A percentile compares a stretch with the other conserved stretches of the same genome.
Conservation (phyloP, 2,113 vertebrate species). For the Oncorhynchus gorbuscha region DNA sequence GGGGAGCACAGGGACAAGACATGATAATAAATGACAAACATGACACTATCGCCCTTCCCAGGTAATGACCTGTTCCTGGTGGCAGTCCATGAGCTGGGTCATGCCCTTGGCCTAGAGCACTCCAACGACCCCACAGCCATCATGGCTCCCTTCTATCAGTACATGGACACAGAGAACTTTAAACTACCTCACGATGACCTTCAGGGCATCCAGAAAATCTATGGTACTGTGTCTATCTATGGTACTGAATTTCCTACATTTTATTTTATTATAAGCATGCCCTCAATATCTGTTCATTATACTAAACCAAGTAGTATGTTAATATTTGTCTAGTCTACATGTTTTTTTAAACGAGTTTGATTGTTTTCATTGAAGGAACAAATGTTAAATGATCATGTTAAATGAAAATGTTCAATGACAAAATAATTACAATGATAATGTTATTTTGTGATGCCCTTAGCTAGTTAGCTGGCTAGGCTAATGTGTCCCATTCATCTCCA, state of each 20-base stretch:
- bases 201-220: constrained; percentile 81
- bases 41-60: constrained; percentile 40
- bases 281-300: no score
- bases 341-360: no score
- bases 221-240: constrained; percentile 61
- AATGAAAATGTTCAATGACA: no score
- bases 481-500: constrained; percentile 63
- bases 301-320: no score
- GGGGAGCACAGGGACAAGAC: no score
- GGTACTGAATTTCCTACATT: no score
- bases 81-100: constrained; percentile 80
- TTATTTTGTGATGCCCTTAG: neutral
- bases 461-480: neutral
- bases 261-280: no score
- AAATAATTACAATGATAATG: no score
- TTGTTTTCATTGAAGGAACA: no score
- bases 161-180: constrained; percentile 80
- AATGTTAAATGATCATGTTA: no score
- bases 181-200: constrained; percentile 81
- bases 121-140: constrained; percentile 80
- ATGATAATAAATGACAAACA: no score
- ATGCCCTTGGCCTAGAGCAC: constrained; percentile 79
- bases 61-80: constrained; percentile 79
- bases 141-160: constrained; percentile 83
- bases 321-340: no score